Base-by-base conservation (phyloP, 2,797 vertebrate genomes). In the Oryzias sinensis region DNA sequence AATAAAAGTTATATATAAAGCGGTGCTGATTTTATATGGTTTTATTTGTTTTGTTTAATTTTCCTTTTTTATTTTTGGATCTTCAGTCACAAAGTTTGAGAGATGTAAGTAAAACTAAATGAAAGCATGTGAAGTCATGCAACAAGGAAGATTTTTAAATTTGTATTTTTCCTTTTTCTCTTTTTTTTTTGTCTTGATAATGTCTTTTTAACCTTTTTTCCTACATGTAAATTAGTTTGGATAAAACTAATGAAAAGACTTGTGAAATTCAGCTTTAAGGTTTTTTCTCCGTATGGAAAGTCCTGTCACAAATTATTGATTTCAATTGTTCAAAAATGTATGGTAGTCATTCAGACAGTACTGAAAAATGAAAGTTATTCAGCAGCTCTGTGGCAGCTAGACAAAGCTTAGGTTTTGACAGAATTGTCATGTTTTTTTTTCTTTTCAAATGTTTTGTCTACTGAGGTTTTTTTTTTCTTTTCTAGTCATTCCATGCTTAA, bases 11-110 rank as follows among this genome's bases (percentile, higher is more conserved):
- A 95, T 97, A 98, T 97, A 94, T 92, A 89, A 93, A 98, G 97
- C 94, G 96, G 97, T 98, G 96, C 96, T 99, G 96, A 97, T 98
- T 99, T 99, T 98, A 96, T 98, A 98, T 96, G 95, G 96, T 94
- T 95, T 93, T 94, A 95, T 94, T 96, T 95, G 93, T 93, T 93
- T 95, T 94, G 93, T 93, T 94, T 93, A 94, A 94, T 93, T 95
- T 94, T 94, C 94, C 94, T 93, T 95, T 94, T 94, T 91, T 92
- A 94, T 94, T 84, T 94, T 95, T 93, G 93, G 95, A 95, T 93
- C 93, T 95, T 94, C 93, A 94, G 94, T 94, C 94, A 92, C 93
- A 94, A 94, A 91, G 94, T 95, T 95, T 95, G 93, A 95, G 93
- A 97, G 95, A 95, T 92, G 95, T 95, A 95, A 95, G 94, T 95